Percentiles rank a stretch among this genome's conserved stretches.
Conservation (phyloP, 2,797 vertebrate genomes). For the Rhynchonycteris naso region DNA sequence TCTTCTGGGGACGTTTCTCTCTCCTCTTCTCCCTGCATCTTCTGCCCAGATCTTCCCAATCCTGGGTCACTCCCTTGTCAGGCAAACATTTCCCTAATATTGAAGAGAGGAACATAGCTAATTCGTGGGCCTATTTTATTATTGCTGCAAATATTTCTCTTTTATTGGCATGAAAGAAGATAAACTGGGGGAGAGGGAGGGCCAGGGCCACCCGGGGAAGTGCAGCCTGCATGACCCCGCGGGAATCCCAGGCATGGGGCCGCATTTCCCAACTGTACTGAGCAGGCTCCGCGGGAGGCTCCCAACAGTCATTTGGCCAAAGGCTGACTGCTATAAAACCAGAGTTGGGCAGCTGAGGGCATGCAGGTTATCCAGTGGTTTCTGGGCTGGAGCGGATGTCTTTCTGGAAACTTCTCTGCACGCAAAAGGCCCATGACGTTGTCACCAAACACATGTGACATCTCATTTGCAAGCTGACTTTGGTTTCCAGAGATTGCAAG, state of each 20-base stretch:
- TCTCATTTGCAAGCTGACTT: conserved; percentile 51
- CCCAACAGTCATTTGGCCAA: not conserved
- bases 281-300: not conserved
- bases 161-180: conserved; percentile 40
- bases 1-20: not conserved
- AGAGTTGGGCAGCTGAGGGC: not conserved
- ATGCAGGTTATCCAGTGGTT: not conserved
- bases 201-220: not conserved
- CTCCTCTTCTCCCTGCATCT: not conserved
- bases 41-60: not conserved
- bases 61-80: not conserved
- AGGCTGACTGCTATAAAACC: not conserved
- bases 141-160: conserved; percentile 39
- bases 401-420: conserved; percentile 66
- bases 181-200: not conserved
- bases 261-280: not conserved
- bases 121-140: not conserved
- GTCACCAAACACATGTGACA: conserved; percentile 79
- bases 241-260: not conserved
- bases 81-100: not conserved
- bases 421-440: conserved; percentile 73
- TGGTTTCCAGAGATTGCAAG: conserved; percentile 36
- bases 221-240: not conserved
- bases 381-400: not conserved
- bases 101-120: not conserved